Base-by-base conservation (phyloP, 2,113 vertebrate species). In the Alligator sinensis region DNA sequence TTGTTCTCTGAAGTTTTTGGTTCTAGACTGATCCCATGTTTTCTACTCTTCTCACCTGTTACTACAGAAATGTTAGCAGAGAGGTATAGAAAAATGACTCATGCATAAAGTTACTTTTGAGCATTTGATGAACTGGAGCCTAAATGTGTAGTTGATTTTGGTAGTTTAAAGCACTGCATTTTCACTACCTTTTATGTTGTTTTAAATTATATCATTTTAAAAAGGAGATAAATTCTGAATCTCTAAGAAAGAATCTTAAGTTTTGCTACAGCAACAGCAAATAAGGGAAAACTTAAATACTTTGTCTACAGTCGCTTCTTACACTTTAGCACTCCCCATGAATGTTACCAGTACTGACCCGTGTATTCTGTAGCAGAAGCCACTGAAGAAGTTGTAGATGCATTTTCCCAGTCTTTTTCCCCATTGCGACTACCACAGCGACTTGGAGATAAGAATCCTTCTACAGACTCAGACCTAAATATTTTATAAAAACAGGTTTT, bases 381-480 rank as follows among this genome's bases (percentile, higher is more conserved):
- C 3, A 99, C 98, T 4, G 99, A 99, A 24, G 99, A 99, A 54
- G 99, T 99, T 76, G 99, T 99, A 25, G 99, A 99, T 58, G 98
- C 99, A 2, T 99, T 99, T 90, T 99, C 99, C 99, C 99, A 99
- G 96, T 99, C 99, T 86, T 99, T 99, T 90, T 99, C 99, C 91
- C 99, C 99, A 14, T 99, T 99, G 62, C 98, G 98, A 97, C 99
- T 99, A 60, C 98, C 98, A 77, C 98, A 99, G 9, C 98, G 98
- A 96, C 98, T 99, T 2, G 99, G 99, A 55, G 99, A 99, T 80
- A 99, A 96, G 96, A 99, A 99, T 87, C 98, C 99, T 96, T 99
- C 99, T 79, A 99, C 99, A 72, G 99, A 99, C 91, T 99, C 99
- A 22, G 99, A 99, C 95, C 99, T 99, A 94, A 77, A 96, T 9